A percentile compares a stretch with the other conserved stretches of the same genome.
phyloP scores from a whole-genome alignment of 2,113 vertebrate genomes.

The Antechinus flavipes region DNA sequence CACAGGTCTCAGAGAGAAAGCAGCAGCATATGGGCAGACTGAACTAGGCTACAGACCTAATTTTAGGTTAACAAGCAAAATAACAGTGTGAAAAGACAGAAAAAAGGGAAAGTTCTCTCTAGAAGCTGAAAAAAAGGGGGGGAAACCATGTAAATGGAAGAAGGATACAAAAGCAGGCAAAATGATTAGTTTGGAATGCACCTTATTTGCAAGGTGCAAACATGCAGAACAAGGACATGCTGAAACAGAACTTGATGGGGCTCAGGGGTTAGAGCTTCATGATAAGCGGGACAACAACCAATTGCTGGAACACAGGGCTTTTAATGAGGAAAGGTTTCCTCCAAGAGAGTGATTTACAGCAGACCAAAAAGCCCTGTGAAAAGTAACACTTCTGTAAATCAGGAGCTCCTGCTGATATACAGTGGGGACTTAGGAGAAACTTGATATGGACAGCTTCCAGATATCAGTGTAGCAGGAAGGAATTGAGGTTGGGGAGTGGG shows the following conservation, averaged over 20 bases:
- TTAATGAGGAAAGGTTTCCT: constrained; percentile 59
- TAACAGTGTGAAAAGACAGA: constrained; percentile 16
- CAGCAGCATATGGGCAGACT: background rate
- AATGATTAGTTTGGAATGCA: background rate
- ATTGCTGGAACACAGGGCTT: constrained; percentile 48
- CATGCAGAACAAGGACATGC: background rate
- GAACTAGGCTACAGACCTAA: background rate
- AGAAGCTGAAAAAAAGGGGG: background rate
- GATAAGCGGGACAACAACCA: constrained; percentile 45
- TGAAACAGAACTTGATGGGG: background rate
- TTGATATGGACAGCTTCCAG: background rate
- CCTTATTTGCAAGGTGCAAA: background rate
- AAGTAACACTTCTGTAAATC: constrained; percentile 65
- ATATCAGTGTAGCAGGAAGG: background rate
- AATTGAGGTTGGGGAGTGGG: background rate
- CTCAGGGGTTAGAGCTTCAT: constrained; percentile 17
- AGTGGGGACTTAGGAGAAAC: background rate
- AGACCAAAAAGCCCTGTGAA: constrained; percentile 64
- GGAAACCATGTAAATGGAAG: background rate
- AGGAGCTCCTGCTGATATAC: constrained; percentile 33
- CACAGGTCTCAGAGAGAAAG: background rate
- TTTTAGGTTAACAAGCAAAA: constrained; percentile 36
- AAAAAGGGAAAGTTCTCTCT: background rate
- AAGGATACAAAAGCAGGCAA: background rate
- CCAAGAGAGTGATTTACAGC: constrained; percentile 61